Base-by-base conservation (phyloP, 2,113 vertebrate genomes). In the Formicarius rufipectus region DNA sequence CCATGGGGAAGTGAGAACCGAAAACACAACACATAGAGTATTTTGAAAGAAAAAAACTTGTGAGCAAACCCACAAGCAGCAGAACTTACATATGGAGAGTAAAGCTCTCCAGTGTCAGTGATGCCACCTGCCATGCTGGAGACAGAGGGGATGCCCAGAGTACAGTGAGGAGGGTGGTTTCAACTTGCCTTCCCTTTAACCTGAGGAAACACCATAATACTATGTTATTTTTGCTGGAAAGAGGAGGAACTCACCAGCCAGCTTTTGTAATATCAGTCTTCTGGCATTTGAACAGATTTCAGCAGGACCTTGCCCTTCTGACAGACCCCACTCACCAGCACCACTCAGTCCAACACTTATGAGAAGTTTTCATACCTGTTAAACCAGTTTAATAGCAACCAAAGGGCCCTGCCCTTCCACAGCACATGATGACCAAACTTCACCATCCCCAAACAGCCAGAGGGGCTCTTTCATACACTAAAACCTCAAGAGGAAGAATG, bases 41-140 rank as follows among this genome's bases (percentile, higher is more conserved):
- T 80, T 71, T 78, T 27, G 37, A 44, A 52, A 52, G 60, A 40
- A 63, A 15, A n/a, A 52, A 35, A 16, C 27, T 68, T 4, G 25
- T 25, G 33, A 79, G 22, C 18, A 87, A 77, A 66, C 1, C 28
- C 74, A 16, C 20, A 6, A 18, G 39, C 9, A 31, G 44, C 6
- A 13, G 95, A 87, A 99, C 99, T 99, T 96, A 99, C 99, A 50
- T 99, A 99, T 14, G 99, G 98, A 33, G 99, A 99, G 95, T 99
- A 99, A 11, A 99, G 99, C 72, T 99, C 99, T 58, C 99, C 99
- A 0, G 98, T 98, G 8, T 99, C 99, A 18, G 99, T 99, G 56
- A 99, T 99, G 50, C 99, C 99, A 9, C 99, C 99, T 8, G 99
- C 98, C 99, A 99, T 99, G 79, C 44, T 86, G 73, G 62, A 37